A percentile compares a stretch with the other conserved stretches of the same genome.
Evolutionary conservation across 1,140 invertebrate genomes (phyloP).

Genomic region (Andrena cerasifolii): DNA sequence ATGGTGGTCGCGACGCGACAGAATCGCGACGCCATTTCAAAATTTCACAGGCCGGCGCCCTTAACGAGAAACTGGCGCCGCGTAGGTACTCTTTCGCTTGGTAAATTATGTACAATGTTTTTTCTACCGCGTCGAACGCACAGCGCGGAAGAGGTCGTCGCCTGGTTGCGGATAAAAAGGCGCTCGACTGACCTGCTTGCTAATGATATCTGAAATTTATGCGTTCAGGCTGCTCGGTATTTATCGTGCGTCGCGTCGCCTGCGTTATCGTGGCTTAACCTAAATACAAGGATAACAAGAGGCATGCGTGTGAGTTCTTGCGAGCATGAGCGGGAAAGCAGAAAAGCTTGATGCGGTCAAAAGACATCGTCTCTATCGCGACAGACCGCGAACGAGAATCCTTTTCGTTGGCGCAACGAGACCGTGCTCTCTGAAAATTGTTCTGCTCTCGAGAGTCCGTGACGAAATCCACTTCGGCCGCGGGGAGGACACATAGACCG

Average conservation of each 20-base stretch:
- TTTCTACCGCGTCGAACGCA: neutral
- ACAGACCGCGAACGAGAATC: too few species aligned
- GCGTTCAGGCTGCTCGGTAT: conserved; percentile 23
- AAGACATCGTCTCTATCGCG: too few species aligned
- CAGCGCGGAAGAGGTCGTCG: neutral
- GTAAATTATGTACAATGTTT: conserved; percentile 17
- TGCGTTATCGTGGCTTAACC: conserved; percentile 50
- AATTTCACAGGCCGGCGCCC: conserved; percentile 28
- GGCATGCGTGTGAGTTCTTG: conserved; percentile 3
- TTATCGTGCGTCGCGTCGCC: conserved; percentile 45
- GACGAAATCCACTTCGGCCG: too few species aligned
- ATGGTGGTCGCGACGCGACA: neutral
- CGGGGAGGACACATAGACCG: too few species aligned
- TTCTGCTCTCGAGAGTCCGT: neutral
- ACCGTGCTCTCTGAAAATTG: too few species aligned
- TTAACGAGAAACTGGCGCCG: conserved; percentile 41
- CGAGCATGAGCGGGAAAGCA: neutral
- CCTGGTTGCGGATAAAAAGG: neutral
- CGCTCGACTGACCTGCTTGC: conserved; percentile 36
- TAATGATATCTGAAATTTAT: conserved; percentile 61
- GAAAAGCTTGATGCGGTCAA: too few species aligned
- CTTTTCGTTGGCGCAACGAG: too few species aligned
- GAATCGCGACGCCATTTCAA: neutral
- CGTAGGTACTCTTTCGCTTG: neutral
- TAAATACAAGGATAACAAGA: conserved; percentile 46